Evolutionary conservation across 2,113 vertebrate genomes (phyloP), one percentile per base, ranked within the genome.

Genomic region (Turnix velox): DNA sequence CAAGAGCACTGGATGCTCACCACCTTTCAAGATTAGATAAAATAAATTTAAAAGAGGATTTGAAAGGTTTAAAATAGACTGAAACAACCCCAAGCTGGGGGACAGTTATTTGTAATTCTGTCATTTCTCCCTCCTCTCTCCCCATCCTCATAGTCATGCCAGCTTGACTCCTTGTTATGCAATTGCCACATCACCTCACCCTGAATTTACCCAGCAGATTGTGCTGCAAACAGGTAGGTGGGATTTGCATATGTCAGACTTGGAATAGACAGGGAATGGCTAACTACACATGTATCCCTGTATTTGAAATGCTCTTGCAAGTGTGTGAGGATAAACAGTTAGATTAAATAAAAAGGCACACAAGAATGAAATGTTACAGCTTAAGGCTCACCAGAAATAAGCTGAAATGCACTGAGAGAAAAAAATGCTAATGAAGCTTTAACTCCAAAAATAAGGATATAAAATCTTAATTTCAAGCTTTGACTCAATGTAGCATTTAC

Each of bases 151-250:
- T 68, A 78, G 65, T 51, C 61, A 4, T 51, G 69, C 19, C 55
- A 54, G 84, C 65, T 62, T 66, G 49, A 88, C 61, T 93, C 39
- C 59, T 74, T 17, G 30, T 77, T 95, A 92, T 25, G 75, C 54
- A 80, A 66, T 80, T 93, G 68, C 66, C 68, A 30, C 39, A 52
- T 88, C 69, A 46, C 43, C 78, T 79, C 76, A 88, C 51, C 80
- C 79, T 28, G 43, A 92, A 89, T 93, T 94, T 95, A 96, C 75
- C 84, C 73, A 95, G 74, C 46, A 67, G 55, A 35, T 59, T 91
- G 52, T 24, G 28, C 78, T 82, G 37, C 35, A 88, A 93, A 75
- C 35, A 92, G 62, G 75, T 51, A 91, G 78, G 68, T 49, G 55
- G 61, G 17, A 49, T 76, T 78, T 78, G 31, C 43, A 19, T 85